phyloP scores from a whole-genome alignment of 2,888 invertebrate species.

The Antitype chi region DNA sequence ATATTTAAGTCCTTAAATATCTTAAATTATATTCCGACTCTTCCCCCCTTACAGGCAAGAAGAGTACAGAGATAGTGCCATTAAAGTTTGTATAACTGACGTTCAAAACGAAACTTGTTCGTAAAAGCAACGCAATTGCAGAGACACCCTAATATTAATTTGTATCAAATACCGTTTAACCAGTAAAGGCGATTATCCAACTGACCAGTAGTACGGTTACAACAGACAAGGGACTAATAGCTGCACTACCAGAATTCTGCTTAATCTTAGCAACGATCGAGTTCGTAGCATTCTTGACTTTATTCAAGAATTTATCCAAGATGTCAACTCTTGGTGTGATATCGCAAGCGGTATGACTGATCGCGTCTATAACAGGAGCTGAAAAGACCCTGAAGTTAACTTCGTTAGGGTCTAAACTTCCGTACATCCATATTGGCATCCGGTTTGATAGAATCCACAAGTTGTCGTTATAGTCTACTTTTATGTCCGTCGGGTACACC shows the following conservation, averaged over 20 bases:
- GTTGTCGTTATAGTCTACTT: constrained; percentile 93
- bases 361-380: constrained; percentile 92
- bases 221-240: constrained; percentile 70
- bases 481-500: constrained; percentile 95
- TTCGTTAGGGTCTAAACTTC: constrained; percentile 90
- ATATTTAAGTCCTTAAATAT: constrained; percentile 50
- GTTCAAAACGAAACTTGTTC: constrained; percentile 50
- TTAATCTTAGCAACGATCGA: constrained; percentile 77
- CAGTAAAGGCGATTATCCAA: constrained; percentile 66
- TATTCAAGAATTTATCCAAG: constrained; percentile 88
- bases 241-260: constrained; percentile 70
- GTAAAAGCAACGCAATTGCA: constrained; percentile 55
- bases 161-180: constrained; percentile 57
- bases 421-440: constrained; percentile 93
- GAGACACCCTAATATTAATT: constrained; percentile 29
- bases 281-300: constrained; percentile 86
- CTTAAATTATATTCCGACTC: constrained; percentile 15
- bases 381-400: constrained; percentile 94
- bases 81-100: constrained; percentile 55
- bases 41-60: not conserved
- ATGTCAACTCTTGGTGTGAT: constrained; percentile 90
- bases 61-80: constrained; percentile 8
- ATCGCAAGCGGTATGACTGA: constrained; percentile 93
- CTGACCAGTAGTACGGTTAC: constrained; percentile 70
- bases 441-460: constrained; percentile 94